Base-by-base conservation (phyloP, 2,113 vertebrate genomes). In the Elgaria multicarinata region DNA sequence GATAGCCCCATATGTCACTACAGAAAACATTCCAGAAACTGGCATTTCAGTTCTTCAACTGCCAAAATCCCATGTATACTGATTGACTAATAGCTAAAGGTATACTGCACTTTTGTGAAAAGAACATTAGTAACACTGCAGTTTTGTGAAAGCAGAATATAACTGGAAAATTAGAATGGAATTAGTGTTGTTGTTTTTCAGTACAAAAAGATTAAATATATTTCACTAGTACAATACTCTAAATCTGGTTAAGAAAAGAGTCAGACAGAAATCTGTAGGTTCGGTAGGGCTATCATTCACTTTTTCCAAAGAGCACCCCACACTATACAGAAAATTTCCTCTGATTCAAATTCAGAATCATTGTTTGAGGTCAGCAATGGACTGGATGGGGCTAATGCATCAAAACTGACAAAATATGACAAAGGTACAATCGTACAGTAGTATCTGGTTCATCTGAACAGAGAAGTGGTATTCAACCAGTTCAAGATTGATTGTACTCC, bases 1-100 rank as follows among this genome's bases (percentile, higher is more conserved):
- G 88, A 89, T 2, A 1, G 46, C 66, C 78, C 79, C 20, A 89
- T 53, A 90, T 87, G 88, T 76, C 26, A 79, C 22, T 46, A 58
- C 12, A 72, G 22, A 83, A 83, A 74, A 18, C 53, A 80, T 80
- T 55, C 36, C 39, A 91, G 39, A 55, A 76, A 66, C 18, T 84
- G 79, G 22, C 39, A 88, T 92, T 93, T 90, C 24, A 90, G 79
- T 31, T 42, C 80, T 88, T 69, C 0, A 78, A 76, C 28, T 0
- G 6, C 39, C 81, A 72, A 91, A 92, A 91, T 81, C 90, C 79
- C 90, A 87, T 46, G 42, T 81, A 92, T 66, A 85, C 74, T 90
- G 28, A 66, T 90, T 79, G 87, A 3, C 1, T 8, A 58, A 87
- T 85, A 82, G 53, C 36, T 91, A 93, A 14, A 86, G 76, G 58